These are phyloP conservation scores for Arctia plantaginis DNA, from an alignment of 2,888 invertebrate genomes.

Conservation along the genomic window DNA sequence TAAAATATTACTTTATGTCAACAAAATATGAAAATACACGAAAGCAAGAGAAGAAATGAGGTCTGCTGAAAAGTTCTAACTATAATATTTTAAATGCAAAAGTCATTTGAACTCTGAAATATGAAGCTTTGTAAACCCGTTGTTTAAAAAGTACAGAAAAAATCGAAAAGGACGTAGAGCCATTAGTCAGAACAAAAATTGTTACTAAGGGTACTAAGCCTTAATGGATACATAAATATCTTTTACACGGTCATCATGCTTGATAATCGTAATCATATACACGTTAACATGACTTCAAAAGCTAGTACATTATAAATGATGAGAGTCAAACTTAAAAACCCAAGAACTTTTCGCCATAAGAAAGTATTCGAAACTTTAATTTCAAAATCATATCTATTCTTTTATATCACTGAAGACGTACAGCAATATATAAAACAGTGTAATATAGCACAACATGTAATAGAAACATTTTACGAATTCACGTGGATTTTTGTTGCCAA, in stretches of 20 bases:
- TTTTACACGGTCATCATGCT: no score
- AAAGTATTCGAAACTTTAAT: no score
- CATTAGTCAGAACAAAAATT: no score
- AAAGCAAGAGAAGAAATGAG: neutral
- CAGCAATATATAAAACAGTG: neutral
- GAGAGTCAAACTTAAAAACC: neutral
- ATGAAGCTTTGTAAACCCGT: neutral
- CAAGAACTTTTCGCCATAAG: neutral
- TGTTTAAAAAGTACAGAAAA: no score
- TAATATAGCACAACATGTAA: conserved; percentile 12
- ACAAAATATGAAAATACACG: neutral
- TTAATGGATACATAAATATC: no score
- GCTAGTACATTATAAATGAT: neutral
- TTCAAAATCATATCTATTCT: no score
- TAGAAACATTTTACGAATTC: conserved; percentile 31
- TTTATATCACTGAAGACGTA: no score
- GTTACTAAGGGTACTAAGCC: no score
- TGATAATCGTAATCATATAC: neutral
- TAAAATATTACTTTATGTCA: neutral
- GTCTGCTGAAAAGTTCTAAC: neutral
- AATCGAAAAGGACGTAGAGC: no score
- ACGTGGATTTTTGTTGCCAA: conserved; percentile 27
- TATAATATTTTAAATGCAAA: neutral
- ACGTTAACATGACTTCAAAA: neutral
- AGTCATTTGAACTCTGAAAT: neutral